Evolutionary conservation across 2,888 invertebrate species (phyloP).

Genomic region (Drosophila borealis): DNA sequence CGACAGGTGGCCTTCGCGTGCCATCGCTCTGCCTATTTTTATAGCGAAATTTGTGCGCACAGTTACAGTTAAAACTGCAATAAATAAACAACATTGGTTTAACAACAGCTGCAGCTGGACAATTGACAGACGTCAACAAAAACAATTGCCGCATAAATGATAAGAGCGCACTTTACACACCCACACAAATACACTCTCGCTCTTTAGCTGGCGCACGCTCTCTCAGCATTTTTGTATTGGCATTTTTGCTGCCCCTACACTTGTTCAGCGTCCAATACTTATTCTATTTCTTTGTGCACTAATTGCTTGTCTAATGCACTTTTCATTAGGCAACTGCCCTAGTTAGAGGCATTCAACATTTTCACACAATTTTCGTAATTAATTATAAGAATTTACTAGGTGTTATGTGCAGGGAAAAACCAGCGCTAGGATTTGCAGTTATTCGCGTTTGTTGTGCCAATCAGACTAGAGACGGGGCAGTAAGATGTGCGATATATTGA

Average conservation of each 20-base stretch:
- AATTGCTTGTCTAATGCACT: not conserved
- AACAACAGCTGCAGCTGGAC: constrained; percentile 30
- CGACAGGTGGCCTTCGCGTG: constrained; percentile 70
- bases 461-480: constrained; percentile 51
- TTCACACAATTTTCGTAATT: constrained; percentile 12
- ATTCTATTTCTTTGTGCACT: not conserved
- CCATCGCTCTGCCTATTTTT: constrained; percentile 42
- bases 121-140: constrained; percentile 46
- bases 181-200: constrained; percentile 19
- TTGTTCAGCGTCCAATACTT: constrained; percentile 46
- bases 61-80: constrained; percentile 18
- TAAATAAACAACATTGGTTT: constrained; percentile 4
- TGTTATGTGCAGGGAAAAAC: constrained; percentile 52
- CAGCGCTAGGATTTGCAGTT: constrained; percentile 62
- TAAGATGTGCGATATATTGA: constrained; percentile 8
- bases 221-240: constrained; percentile 63
- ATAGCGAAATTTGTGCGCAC: constrained; percentile 35
- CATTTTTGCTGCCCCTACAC: constrained; percentile 60
- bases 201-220: constrained; percentile 36
- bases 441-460: constrained; percentile 74
- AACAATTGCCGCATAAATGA: constrained; percentile 65
- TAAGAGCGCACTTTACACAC: constrained; percentile 48
- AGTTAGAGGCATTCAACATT: not conserved
- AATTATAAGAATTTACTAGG: constrained; percentile 50
- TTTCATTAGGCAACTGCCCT: not conserved